These are phyloP conservation scores for Andrena bicolor DNA, from an alignment of 2,888 invertebrate genomes.

Conservation along the genomic window DNA sequence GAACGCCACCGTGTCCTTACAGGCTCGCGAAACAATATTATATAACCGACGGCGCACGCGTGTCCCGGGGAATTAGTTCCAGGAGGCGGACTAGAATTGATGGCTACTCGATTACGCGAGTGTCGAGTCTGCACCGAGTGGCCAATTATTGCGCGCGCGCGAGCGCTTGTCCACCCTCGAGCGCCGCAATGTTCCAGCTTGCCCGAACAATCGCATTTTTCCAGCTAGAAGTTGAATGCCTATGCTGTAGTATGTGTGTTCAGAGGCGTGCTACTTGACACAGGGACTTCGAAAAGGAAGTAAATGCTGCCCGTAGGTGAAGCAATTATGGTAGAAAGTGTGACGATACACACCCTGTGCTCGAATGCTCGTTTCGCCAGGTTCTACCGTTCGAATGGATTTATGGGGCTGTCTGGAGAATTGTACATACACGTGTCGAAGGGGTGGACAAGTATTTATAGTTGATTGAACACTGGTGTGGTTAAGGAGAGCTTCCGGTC, in stretches of 20 bases:
- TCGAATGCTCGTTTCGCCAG: neutral
- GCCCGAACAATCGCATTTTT: neutral
- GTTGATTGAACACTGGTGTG: neutral
- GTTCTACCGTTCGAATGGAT: constrained; percentile 14
- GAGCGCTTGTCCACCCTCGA: neutral
- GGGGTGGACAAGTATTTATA: constrained; percentile 33
- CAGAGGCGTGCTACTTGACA: neutral
- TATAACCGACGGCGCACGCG: neutral
- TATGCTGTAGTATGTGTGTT: neutral
- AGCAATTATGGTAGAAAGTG: constrained; percentile 40
- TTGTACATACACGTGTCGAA: neutral
- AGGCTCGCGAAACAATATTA: constrained; percentile 16
- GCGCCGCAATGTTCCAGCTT: neutral
- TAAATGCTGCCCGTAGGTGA: constrained; percentile 28
- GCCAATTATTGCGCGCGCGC: neutral
- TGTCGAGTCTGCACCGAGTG: neutral
- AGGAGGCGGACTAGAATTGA: constrained; percentile 45
- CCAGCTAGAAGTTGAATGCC: neutral
- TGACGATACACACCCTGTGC: constrained; percentile 3
- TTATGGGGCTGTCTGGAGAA: constrained; percentile 3
- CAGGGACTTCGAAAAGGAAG: constrained; percentile 1
- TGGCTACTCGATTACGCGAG: constrained; percentile 29
- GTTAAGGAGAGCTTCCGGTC: too few relatives aligned
- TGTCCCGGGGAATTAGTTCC: constrained; percentile 3
- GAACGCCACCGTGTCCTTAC: constrained; percentile 21